Percentiles rank a stretch among this genome's conserved stretches.
These are phyloP conservation scores for Antennarius maculatus DNA, from an alignment of 2,797 vertebrate genomes.

Conservation along the genomic window DNA sequence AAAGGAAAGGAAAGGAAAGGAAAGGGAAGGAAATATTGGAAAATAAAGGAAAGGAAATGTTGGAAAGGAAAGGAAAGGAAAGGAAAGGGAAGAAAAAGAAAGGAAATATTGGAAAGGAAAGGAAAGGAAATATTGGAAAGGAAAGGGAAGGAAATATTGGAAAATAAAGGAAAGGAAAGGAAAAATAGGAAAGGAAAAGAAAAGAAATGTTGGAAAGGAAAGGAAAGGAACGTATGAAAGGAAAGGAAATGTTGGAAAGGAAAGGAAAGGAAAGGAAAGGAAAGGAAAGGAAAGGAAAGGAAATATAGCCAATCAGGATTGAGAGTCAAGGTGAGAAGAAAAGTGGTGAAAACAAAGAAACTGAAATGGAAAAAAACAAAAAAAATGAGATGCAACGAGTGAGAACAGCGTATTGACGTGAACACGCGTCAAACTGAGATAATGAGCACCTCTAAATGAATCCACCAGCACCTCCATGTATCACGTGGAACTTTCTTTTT, in stretches of 20 bases:
- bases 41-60: no score
- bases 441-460: slow-evolving; percentile 62
- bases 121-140: rapidly evolving
- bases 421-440: slow-evolving; percentile 44
- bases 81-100: no score
- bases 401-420: slow-evolving; percentile 43
- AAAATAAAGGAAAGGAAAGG: no score
- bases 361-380: neutral
- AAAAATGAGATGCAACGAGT: neutral
- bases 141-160: no score
- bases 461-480: slow-evolving; percentile 49
- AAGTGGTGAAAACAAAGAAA: rapidly evolving
- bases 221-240: neutral
- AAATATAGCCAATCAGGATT: neutral
- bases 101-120: no score
- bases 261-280: no score
- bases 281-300: no score
- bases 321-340: no score
- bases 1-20: rapidly evolving
- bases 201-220: neutral
- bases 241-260: rapidly evolving
- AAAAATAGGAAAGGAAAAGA: rapidly evolving
- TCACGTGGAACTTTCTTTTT: slow-evolving; percentile 42
- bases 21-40: no score
- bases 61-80: neutral